These are phyloP conservation scores for Bufo gargarizans DNA, from an alignment of 2,113 vertebrate genomes.

Conservation along the genomic window DNA sequence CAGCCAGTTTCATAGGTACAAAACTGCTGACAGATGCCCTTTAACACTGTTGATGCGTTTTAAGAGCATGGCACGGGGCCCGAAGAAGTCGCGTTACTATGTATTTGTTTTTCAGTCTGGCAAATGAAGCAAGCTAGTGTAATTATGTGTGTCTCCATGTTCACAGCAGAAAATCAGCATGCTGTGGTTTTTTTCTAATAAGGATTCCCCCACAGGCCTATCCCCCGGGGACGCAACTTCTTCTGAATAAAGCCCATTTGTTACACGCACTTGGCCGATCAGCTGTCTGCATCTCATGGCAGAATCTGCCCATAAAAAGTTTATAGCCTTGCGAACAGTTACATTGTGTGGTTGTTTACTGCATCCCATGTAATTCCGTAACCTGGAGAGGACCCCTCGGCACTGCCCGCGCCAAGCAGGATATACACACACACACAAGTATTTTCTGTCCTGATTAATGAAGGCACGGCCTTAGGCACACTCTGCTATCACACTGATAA, in stretches of 20 bases:
- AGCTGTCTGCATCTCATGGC: slow-evolving; percentile 55
- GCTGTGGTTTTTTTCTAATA: slow-evolving; percentile 29
- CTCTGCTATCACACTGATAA: slow-evolving; percentile 71
- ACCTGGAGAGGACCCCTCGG: slow-evolving; percentile 66
- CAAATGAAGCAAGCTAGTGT: slow-evolving; percentile 19
- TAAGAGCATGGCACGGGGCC: background rate
- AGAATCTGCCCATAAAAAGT: slow-evolving; percentile 49
- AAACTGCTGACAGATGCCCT: background rate
- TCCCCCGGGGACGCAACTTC: background rate
- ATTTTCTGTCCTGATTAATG: slow-evolving; percentile 66
- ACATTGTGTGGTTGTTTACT: slow-evolving; percentile 65
- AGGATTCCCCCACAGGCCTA: slow-evolving; percentile 35
- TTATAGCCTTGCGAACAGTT: slow-evolving; percentile 29
- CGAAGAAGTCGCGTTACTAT: slow-evolving; percentile 5
- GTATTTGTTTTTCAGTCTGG: slow-evolving; percentile 41
- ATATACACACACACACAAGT: slow-evolving; percentile 65
- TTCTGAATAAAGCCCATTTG: slow-evolving; percentile 46
- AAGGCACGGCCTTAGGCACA: slow-evolving; percentile 72
- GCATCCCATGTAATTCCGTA: slow-evolving; percentile 68
- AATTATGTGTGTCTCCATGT: slow-evolving; percentile 40
- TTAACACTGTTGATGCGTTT: background rate
- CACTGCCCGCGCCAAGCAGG: slow-evolving; percentile 61
- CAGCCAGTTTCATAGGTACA: too few species aligned
- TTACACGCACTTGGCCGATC: slow-evolving; percentile 48
- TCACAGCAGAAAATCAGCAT: slow-evolving; percentile 27